Conservation (phyloP, 2,113 vertebrate species). For the Sardina pilchardus region DNA sequence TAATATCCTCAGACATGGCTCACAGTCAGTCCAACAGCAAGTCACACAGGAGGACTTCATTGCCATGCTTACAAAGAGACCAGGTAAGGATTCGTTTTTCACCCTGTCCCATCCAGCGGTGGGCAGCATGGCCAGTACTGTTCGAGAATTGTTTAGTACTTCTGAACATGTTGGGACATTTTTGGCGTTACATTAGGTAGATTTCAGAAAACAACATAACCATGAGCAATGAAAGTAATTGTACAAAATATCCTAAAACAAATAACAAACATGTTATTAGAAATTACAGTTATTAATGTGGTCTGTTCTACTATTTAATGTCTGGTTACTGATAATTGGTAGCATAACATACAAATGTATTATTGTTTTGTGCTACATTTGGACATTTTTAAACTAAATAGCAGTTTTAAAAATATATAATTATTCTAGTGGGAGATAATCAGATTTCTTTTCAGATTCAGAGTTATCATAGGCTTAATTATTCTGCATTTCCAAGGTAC, state of each 20-base stretch:
- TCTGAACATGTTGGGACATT: background rate
- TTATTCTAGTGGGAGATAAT: background rate
- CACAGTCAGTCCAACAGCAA: slow-evolving; percentile 80
- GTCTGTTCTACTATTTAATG: background rate
- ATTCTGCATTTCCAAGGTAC: background rate
- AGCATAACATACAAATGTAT: background rate
- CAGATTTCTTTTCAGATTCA: background rate
- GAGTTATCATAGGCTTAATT: background rate
- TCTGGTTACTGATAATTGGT: background rate
- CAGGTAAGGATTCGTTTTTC: slow-evolving; percentile 78
- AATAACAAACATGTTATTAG: background rate
- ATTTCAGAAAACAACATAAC: background rate
- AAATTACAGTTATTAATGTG: background rate
- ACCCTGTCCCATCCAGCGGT: background rate
- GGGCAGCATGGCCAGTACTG: background rate
- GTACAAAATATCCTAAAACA: background rate
- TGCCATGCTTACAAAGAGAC: slow-evolving; percentile 94
- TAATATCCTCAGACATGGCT: slow-evolving; percentile 89
- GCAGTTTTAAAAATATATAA: background rate
- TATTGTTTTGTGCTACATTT: background rate
- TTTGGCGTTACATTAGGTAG: background rate
- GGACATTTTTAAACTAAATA: background rate
- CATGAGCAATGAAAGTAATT: background rate
- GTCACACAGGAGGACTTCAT: slow-evolving; percentile 88
- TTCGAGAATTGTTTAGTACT: background rate